phyloP scores from a whole-genome alignment of 2,113 vertebrate species.

The Poeciliopsis occidentalis region DNA sequence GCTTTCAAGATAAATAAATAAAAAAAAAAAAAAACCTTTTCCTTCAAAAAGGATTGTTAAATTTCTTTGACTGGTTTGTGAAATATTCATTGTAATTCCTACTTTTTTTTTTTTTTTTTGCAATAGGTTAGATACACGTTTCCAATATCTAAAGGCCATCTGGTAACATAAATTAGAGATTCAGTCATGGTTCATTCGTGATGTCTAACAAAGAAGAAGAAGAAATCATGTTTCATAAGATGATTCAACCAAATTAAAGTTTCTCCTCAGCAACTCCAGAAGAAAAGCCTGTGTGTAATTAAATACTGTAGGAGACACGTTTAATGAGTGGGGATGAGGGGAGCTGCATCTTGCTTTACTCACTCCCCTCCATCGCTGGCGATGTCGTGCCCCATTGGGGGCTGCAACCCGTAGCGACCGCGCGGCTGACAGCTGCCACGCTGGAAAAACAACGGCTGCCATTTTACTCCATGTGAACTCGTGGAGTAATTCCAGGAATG shows the following conservation, averaged over 20 bases:
- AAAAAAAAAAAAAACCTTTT: too few species aligned
- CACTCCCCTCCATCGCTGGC: neutral
- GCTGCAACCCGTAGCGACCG: constrained; percentile 56
- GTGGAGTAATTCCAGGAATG: constrained; percentile 63
- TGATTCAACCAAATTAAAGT: neutral
- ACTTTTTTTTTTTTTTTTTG: too few species aligned
- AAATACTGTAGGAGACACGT: neutral
- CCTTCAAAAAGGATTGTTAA: too few species aligned
- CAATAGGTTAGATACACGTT: too few species aligned
- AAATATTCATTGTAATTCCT: too few species aligned
- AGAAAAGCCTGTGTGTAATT: neutral
- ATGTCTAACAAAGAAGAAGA: too few species aligned
- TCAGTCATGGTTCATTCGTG: too few species aligned
- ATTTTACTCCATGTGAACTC: constrained; percentile 51
- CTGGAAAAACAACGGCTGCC: constrained; percentile 60
- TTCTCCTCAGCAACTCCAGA: neutral
- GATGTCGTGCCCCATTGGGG: constrained; percentile 60
- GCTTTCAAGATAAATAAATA: too few species aligned
- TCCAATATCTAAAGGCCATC: too few species aligned
- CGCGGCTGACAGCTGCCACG: constrained; percentile 67
- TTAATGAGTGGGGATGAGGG: constrained; percentile 11
- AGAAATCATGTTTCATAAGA: too few species aligned
- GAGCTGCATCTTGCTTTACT: constrained; percentile 65
- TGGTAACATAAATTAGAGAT: too few species aligned
- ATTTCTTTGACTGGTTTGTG: too few species aligned